Conservation (phyloP, 2,888 invertebrate genomes). For the Platerodrilus igneus region DNA sequence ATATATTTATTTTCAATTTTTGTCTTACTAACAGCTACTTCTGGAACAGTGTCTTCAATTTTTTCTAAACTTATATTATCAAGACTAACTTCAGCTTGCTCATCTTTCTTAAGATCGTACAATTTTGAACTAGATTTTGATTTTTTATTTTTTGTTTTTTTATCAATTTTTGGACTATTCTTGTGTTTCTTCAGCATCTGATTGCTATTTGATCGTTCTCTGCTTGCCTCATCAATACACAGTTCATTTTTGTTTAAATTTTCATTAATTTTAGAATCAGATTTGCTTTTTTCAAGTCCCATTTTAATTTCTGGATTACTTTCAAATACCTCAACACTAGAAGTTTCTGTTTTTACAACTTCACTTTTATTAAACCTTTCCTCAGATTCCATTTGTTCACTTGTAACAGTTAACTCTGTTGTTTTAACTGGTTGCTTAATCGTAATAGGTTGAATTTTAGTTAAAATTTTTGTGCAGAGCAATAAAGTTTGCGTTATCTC, state of each 20-base stretch:
- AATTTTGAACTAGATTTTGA: conserved; percentile 56
- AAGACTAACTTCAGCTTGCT: conserved; percentile 35
- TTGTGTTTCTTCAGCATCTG: conserved; percentile 47
- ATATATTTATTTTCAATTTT: conserved; percentile 46
- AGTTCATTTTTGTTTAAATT: conserved; percentile 47
- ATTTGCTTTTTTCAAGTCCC: conserved; percentile 60
- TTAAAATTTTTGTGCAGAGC: conserved; percentile 68
- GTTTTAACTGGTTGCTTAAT: conserved; percentile 33
- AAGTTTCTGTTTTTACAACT: too few relatives aligned
- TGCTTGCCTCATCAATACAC: conserved; percentile 37
- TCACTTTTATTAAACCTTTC: conserved; percentile 18
- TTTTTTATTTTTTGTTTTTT: conserved; percentile 57
- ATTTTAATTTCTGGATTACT: conserved; percentile 33
- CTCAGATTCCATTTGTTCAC: conserved; percentile 13
- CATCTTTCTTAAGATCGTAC: conserved; percentile 53
- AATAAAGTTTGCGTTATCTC: conserved; percentile 63
- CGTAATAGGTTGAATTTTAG: conserved; percentile 67
- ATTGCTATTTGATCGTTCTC: conserved; percentile 47
- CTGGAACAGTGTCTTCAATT: conserved; percentile 8
- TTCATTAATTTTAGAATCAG: conserved; percentile 60
- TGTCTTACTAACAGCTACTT: conserved; percentile 17
- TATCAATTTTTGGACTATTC: conserved; percentile 51
- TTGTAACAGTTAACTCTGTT: conserved; percentile 6
- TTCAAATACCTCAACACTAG: too few relatives aligned
- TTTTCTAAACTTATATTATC: conserved; percentile 16